Base-by-base conservation (phyloP, 2,888 invertebrate genomes). In the Trisateles emortualis region DNA sequence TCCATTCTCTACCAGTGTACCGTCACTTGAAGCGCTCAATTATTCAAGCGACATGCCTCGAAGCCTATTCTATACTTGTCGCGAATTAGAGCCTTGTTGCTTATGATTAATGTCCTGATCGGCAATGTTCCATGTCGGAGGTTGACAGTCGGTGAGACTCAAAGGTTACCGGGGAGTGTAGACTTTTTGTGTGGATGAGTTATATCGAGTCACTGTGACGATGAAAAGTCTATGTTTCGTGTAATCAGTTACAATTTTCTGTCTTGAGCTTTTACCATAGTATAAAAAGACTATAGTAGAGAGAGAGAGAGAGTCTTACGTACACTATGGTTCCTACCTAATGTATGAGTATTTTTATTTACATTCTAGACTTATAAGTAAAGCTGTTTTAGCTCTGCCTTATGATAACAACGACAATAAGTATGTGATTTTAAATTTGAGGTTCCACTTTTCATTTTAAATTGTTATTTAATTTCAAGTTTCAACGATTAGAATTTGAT, bases 101-200 rank as follows among this genome's bases (percentile, higher is more conserved):
- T 41, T 59, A 68, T 72, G 71, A 71, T 66, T 71, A 56, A 71
- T 72, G 59, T 49, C 54, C 52, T 53, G 64, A 72, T 68, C 57
- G 68, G 29, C 47, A 43, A 39, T 65, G 68, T 68, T 51, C 54
- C 45, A 42, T 58, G 64, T 59, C 60, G 32, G 33, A 32, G 48
- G 46, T 56, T 61, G 61, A 68, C 72, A 53, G 58, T 48, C 64
- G 19, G 52, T 38, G 29, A 38, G 32, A 10, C 36, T 39, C 63
- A 46, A 36, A 46, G 36, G 16, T 35, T 36, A 36, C 41, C 22
- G 32, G 2, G 24, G 38, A 13, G 26, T 33, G 33, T 41, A 17
- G 40, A 13, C 45, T 39, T 40, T 52, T 40, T 45, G 40, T 35
- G 5, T 5, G 5, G 9, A 41, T 40, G 26, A 14, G 5, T 14